A percentile compares a stretch with the other conserved stretches of the same genome.
phyloP scores from a whole-genome alignment of 2,888 invertebrate genomes.

The Flexamia atlantica region DNA sequence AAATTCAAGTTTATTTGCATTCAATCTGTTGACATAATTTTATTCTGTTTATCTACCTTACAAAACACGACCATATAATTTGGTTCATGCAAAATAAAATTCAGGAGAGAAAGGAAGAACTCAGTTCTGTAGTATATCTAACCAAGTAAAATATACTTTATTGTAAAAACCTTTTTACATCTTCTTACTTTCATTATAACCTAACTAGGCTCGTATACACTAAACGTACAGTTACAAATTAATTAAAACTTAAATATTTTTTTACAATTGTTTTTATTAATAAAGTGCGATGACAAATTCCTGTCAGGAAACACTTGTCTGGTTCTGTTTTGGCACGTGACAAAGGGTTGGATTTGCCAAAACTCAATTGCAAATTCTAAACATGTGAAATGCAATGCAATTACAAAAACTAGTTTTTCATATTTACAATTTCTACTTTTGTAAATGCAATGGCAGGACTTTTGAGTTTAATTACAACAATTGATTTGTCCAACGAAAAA shows the following conservation, averaged over 20 bases:
- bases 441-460: neutral
- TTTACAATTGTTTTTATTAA: too few species aligned
- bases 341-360: neutral
- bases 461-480: neutral
- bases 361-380: neutral
- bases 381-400: neutral
- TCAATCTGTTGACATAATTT: too few species aligned
- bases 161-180: constrained; percentile 37
- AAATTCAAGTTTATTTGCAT: too few species aligned
- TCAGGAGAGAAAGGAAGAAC: too few species aligned
- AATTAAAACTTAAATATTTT: too few species aligned
- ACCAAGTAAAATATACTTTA: constrained; percentile 38
- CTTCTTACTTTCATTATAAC: neutral
- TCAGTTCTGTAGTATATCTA: neutral
- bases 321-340: neutral
- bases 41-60: too few species aligned
- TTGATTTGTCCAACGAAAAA: too few species aligned
- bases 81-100: too few species aligned
- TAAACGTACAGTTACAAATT: constrained; percentile 14
- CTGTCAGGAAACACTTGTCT: neutral
- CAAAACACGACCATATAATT: too few species aligned
- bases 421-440: neutral
- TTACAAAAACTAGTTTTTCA: neutral
- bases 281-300: too few species aligned
- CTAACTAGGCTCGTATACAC: constrained; percentile 43